Percentiles rank a stretch among this genome's conserved stretches.
Evolutionary conservation across 2,888 invertebrate genomes (phyloP).

Genomic region (Caenorhabditis zanzibari): DNA sequence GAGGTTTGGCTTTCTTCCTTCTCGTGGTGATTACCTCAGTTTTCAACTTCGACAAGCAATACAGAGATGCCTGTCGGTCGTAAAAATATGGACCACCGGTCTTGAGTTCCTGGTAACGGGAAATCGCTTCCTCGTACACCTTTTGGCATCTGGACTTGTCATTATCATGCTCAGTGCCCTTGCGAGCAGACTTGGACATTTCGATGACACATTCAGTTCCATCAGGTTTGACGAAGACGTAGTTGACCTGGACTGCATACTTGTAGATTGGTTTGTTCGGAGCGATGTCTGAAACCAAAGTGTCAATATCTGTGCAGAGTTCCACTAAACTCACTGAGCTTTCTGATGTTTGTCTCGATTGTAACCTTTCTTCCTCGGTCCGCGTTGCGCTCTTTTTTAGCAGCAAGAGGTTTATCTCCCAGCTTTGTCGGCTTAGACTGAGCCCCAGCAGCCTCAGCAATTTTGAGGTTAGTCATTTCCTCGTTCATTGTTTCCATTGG

Average conservation of each 20-base stretch:
- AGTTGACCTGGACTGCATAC: slow-evolving; percentile 39
- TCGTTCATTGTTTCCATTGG: not conserved
- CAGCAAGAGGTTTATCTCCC: slow-evolving; percentile 1
- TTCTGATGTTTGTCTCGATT: slow-evolving; percentile 43
- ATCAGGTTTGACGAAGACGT: slow-evolving; percentile 26
- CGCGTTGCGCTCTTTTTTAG: slow-evolving; percentile 23
- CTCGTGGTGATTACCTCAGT: slow-evolving; percentile 21
- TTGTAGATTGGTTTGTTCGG: slow-evolving; percentile 53
- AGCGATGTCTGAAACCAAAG: slow-evolving; percentile 2
- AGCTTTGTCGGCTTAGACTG: slow-evolving; percentile 1
- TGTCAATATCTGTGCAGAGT: not conserved
- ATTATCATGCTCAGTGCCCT: slow-evolving; percentile 44
- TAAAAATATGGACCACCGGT: slow-evolving; percentile 43
- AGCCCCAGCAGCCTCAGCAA: not conserved
- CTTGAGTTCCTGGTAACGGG: slow-evolving; percentile 15
- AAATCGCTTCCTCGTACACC: slow-evolving; percentile 31
- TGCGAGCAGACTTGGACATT: slow-evolving; percentile 38
- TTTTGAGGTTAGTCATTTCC: not conserved
- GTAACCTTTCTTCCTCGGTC: slow-evolving; percentile 9
- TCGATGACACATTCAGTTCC: slow-evolving; percentile 11
- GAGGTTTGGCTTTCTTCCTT: no score
- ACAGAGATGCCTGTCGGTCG: slow-evolving; percentile 46
- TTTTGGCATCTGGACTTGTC: slow-evolving; percentile 40
- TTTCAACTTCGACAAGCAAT: slow-evolving; percentile 20
- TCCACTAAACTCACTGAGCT: slow-evolving; percentile 22